A percentile compares a stretch with the other conserved stretches of the same genome.
Evolutionary conservation across 2,888 invertebrate genomes (phyloP).

Genomic region (Biston stratarius): DNA sequence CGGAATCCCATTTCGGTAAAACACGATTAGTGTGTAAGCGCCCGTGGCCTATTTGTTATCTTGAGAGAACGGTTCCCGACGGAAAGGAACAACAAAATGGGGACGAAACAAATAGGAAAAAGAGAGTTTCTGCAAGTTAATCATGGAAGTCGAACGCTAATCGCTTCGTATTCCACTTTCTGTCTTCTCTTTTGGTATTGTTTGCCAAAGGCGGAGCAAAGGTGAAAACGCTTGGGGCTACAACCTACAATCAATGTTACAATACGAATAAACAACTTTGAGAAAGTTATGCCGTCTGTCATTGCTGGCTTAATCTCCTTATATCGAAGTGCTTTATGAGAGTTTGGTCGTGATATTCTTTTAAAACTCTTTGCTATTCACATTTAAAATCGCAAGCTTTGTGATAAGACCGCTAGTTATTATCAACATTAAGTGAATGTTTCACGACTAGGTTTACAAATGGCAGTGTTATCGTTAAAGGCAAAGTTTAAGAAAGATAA

Average conservation of each 20-base stretch:
- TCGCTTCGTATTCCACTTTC: conserved; percentile 59
- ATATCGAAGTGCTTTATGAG: not conserved
- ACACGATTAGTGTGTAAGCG: conserved; percentile 73
- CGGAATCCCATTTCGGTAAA: conserved; percentile 70
- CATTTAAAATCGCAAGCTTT: too few relatives aligned
- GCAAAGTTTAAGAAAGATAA: too few relatives aligned
- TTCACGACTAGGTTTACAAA: too few relatives aligned
- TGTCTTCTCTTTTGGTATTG: conserved; percentile 60
- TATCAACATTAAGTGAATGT: too few relatives aligned
- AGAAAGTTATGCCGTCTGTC: conserved; percentile 18
- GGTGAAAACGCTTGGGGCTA: conserved; percentile 44
- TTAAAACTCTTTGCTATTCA: too few relatives aligned
- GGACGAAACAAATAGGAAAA: conserved; percentile 54
- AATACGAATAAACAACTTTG: conserved; percentile 21
- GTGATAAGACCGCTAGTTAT: too few relatives aligned
- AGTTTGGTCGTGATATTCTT: too few relatives aligned
- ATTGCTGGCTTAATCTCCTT: conserved; percentile 3
- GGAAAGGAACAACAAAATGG: conserved; percentile 52
- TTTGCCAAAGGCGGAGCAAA: conserved; percentile 53
- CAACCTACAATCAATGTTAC: conserved; percentile 19
- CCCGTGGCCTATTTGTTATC: conserved; percentile 73
- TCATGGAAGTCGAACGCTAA: conserved; percentile 70
- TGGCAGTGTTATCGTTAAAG: too few relatives aligned
- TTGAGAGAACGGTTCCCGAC: conserved; percentile 59
- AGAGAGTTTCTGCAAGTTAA: conserved; percentile 64